A percentile compares a stretch with the other conserved stretches of the same genome.
phyloP scores from a whole-genome alignment of 1,140 invertebrate species.

The Phortica variegata region DNA sequence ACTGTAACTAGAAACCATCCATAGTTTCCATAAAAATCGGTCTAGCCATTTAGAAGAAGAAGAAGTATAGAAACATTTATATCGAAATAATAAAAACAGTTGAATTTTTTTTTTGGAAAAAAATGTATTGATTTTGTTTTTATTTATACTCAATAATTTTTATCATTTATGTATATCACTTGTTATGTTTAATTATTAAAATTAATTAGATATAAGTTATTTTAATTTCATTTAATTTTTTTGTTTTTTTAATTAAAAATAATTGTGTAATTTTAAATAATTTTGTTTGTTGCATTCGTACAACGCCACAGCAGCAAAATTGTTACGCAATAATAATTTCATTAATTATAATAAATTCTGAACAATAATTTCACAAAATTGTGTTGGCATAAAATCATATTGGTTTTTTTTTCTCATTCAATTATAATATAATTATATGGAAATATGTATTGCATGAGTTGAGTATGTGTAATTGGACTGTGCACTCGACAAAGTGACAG shows the following conservation, averaged over 20 bases:
- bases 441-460: no score
- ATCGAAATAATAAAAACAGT: no score
- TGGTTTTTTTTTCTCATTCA: neutral
- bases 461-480: no score
- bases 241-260: slow-evolving; percentile 2
- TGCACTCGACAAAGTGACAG: neutral
- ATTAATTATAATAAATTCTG: neutral
- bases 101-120: no score
- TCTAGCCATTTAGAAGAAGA: no score
- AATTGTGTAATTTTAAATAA: slow-evolving; percentile 40
- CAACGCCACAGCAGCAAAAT: slow-evolving; percentile 50
- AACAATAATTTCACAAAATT: neutral
- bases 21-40: no score
- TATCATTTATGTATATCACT: slow-evolving; percentile 35
- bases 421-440: no score
- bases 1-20: no score
- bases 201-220: no score
- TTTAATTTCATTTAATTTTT: slow-evolving; percentile 2
- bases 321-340: slow-evolving; percentile 10
- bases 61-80: no score
- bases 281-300: slow-evolving; percentile 23
- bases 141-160: no score
- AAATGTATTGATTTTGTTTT: no score
- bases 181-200: slow-evolving; percentile 19
- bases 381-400: neutral